A percentile compares a stretch with the other conserved stretches of the same genome.
Conservation (phyloP, 1,140 invertebrate genomes). For the Drosophila micromelanica region DNA sequence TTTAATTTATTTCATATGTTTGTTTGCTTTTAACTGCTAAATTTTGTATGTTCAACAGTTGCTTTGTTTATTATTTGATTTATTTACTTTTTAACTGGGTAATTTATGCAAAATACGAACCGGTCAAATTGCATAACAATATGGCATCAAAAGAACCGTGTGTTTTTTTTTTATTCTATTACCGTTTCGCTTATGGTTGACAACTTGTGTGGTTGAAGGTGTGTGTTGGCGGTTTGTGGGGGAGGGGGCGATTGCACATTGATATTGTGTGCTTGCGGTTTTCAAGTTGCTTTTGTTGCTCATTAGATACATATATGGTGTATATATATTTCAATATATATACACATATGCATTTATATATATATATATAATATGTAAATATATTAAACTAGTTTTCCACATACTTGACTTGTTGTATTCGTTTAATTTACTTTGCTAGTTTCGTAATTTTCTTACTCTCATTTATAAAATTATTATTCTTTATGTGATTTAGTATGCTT, state of each 20-base stretch:
- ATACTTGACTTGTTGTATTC: conserved; percentile 72
- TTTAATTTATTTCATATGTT: conserved; percentile 73
- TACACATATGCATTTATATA: conserved; percentile 24
- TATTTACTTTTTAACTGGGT: conserved; percentile 65
- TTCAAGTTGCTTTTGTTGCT: conserved; percentile 49
- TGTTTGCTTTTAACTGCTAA: conserved; percentile 71
- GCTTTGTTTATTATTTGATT: conserved; percentile 69
- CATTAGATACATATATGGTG: conserved; percentile 45
- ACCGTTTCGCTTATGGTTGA: conserved; percentile 40
- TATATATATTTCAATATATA: conserved; percentile 10
- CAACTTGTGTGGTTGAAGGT: conserved; percentile 30
- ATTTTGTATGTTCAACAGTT: conserved; percentile 82
- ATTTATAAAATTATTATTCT: conserved; percentile 72
- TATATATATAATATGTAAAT: conserved; percentile 65
- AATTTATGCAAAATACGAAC: conserved; percentile 66
- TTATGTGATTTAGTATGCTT: conserved; percentile 72
- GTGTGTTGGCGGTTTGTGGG: conserved; percentile 16
- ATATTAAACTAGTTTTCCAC: conserved; percentile 72
- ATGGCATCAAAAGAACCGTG: conserved; percentile 80
- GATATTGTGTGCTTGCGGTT: conserved; percentile 46
- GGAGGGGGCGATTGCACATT: conserved; percentile 49
- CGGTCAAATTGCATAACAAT: conserved; percentile 74
- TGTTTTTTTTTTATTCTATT: conserved; percentile 54
- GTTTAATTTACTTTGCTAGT: conserved; percentile 76
- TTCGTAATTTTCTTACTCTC: conserved; percentile 48